Evolutionary conservation across 1,140 invertebrate genomes (phyloP).

Genomic region (Pseudachorutes palmiensis): DNA sequence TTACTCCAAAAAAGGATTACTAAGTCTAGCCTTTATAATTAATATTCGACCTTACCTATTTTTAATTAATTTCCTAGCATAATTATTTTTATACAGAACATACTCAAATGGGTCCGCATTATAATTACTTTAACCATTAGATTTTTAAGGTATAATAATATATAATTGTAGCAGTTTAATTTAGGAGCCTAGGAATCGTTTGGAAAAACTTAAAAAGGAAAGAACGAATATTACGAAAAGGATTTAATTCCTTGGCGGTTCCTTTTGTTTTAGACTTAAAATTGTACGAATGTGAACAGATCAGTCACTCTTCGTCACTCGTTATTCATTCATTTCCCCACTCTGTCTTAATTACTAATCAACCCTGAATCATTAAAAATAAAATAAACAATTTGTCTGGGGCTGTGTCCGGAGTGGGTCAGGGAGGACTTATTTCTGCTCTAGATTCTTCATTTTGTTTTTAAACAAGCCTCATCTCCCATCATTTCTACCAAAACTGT

Average conservation of each 20-base stretch:
- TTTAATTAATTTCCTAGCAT: too few relatives aligned
- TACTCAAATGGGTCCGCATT: neutral
- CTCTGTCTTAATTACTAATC: neutral
- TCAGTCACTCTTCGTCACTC: neutral
- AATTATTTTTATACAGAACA: constrained; percentile 10
- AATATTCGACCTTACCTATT: neutral
- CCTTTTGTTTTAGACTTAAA: neutral
- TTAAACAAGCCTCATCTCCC: neutral
- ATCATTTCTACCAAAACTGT: neutral
- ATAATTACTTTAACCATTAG: neutral
- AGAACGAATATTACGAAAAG: neutral
- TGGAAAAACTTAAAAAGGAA: neutral
- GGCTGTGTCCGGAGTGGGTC: neutral
- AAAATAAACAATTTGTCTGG: neutral
- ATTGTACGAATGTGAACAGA: neutral
- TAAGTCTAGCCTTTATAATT: too few relatives aligned
- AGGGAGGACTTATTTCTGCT: neutral
- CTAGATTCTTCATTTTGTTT: neutral
- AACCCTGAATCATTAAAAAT: constrained; percentile 7
- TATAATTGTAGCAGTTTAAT: neutral
- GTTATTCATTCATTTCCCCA: neutral
- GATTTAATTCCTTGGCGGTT: neutral
- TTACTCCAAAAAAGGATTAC: neutral
- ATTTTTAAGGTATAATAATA: neutral
- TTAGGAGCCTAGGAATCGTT: neutral